Evolutionary conservation across 2,888 invertebrate species (phyloP).

Genomic region (Drosophila cyrtoloma): DNA sequence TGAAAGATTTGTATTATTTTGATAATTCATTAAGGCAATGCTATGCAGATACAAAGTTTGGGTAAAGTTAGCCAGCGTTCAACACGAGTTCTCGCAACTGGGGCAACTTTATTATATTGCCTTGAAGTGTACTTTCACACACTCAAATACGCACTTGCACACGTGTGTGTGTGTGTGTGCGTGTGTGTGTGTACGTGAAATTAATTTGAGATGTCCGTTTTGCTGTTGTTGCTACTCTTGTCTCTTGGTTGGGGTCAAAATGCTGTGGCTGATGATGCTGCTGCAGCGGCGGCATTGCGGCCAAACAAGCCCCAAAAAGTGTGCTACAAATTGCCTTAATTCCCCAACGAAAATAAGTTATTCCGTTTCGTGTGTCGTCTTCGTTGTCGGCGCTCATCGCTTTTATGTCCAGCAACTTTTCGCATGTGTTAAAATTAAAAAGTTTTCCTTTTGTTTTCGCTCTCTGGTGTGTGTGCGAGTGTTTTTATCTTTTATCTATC

Average conservation of each 20-base stretch:
- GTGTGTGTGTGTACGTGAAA: constrained; percentile 42
- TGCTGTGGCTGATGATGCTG: constrained; percentile 23
- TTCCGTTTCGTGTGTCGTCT: constrained; percentile 58
- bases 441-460: constrained; percentile 46
- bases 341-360: constrained; percentile 69
- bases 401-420: constrained; percentile 61
- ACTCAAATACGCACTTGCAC: neutral
- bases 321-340: constrained; percentile 73
- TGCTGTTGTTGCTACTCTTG: constrained; percentile 15
- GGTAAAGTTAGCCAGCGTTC: neutral
- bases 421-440: constrained; percentile 72
- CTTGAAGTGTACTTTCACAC: constrained; percentile 10
- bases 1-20: neutral
- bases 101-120: constrained; percentile 26
- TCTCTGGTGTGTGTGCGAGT: constrained; percentile 24
- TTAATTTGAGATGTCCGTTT: constrained; percentile 63
- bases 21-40: neutral
- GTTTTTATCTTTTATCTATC: constrained; percentile 55
- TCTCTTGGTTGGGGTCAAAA: constrained; percentile 39
- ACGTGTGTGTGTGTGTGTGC: neutral
- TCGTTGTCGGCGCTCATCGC: constrained; percentile 42
- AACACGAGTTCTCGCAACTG: neutral
- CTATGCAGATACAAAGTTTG: neutral
- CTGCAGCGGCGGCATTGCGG: constrained; percentile 12
- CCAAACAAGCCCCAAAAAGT: constrained; percentile 50